Conservation (phyloP, 2,797 vertebrate genomes). For the Vireo griseus region DNA sequence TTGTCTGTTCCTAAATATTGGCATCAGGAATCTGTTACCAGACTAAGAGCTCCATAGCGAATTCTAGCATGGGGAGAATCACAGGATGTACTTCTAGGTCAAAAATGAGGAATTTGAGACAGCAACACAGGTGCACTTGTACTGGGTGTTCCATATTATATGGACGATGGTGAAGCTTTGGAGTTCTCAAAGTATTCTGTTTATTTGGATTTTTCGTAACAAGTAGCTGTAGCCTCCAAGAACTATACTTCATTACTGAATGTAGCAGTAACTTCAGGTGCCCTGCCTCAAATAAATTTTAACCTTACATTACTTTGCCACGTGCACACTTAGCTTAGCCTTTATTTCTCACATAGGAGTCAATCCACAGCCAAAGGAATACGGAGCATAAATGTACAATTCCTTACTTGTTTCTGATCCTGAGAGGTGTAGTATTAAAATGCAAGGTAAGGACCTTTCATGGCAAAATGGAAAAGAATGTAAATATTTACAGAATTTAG, state of each 20-base stretch:
- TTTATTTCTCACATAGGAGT: background rate
- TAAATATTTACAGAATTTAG: background rate
- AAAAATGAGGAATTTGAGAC: background rate
- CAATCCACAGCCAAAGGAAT: background rate
- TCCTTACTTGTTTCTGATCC: background rate
- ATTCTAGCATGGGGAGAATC: background rate
- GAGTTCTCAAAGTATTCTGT: background rate
- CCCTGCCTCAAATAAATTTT: background rate
- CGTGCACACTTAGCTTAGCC: background rate
- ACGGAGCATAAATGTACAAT: background rate
- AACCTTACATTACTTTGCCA: background rate
- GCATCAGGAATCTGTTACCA: background rate
- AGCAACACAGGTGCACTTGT: rapidly evolving
- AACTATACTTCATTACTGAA: background rate
- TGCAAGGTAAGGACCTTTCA: background rate
- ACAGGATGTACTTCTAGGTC: background rate
- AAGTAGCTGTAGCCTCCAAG: background rate
- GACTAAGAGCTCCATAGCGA: background rate
- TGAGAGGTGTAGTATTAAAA: background rate
- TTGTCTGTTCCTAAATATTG: background rate
- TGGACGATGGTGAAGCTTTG: background rate
- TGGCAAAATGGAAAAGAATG: background rate
- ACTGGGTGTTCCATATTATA: background rate
- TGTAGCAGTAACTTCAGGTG: background rate
- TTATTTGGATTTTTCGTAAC: background rate